phyloP scores from a whole-genome alignment of 2,113 vertebrate species.

The Emydura subglobosa region DNA sequence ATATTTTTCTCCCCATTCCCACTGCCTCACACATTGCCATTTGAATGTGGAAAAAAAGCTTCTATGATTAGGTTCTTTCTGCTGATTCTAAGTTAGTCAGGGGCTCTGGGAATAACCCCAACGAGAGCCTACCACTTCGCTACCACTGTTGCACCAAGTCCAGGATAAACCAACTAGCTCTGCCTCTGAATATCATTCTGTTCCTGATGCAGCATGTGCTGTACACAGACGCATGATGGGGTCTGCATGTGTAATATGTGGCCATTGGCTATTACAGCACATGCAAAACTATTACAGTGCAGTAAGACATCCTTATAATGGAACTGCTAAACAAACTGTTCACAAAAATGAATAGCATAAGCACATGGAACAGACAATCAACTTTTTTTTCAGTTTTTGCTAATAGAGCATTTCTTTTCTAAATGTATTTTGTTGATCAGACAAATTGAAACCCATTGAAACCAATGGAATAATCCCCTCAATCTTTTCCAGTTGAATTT shows the following conservation, averaged over 20 bases:
- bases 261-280: neutral
- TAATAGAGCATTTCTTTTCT: neutral
- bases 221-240: neutral
- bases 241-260: neutral
- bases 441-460: too few species aligned
- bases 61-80: neutral
- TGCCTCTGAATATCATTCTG: neutral
- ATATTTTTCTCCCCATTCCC: neutral
- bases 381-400: neutral
- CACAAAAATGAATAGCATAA: neutral
- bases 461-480: too few species aligned
- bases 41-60: neutral
- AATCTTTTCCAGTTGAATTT: neutral
- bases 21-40: rapidly evolving
- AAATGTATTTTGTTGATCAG: neutral
- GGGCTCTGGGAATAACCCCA: neutral
- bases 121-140: neutral
- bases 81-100: neutral
- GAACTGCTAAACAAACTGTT: neutral
- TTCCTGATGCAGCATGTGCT: neutral
- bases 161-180: neutral
- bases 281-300: neutral
- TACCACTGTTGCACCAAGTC: neutral
- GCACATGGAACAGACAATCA: neutral
- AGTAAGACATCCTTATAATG: neutral